Base-by-base conservation (phyloP, 2,113 vertebrate species). In the Athene noctua region DNA sequence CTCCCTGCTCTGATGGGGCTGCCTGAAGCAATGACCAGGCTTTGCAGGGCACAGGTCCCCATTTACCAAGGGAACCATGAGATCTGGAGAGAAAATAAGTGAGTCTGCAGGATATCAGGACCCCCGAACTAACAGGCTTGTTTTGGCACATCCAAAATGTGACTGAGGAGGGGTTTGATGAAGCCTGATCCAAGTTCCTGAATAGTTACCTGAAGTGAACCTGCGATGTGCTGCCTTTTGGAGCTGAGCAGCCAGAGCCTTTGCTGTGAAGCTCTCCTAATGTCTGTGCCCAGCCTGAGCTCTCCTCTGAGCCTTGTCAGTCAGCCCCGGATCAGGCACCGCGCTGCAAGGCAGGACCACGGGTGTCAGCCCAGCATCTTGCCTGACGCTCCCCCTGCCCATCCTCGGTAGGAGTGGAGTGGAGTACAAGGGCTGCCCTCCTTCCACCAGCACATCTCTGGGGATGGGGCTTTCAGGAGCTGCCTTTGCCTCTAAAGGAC, bases 321-420 rank as follows among this genome's bases (percentile, higher is more conserved):
- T 57, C 46, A 61, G 63, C 17, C 25, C 13, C 4, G 13, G 23
- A 40, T 36, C 57, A 79, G 38, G 36, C 55, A 32, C 26, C 1
- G 1, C 0, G 4, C 44, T 6, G 1, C 78, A 49, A 36, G 72
- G 55, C 67, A 84, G 81, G 20, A 36, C 23, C 4, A 11, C 0
- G 4, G 3, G 10, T 68, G 29, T 55, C 30, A 59, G 34, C 6
- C 13, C 49, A 3, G 1, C 46, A 70, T 77, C 66, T 51, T 73
- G 47, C 58, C 63, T 34, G 25, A 12, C 1, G 1, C 20, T 52
- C 4, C 13, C 13, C 20, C 51, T 44, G 25, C 51, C n/a, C 36
- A 5, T 36, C 2, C 1, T 36, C 1, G 2, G 22, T 5, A 23
- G 11, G 6, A 12, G 21, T 15, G 15, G 38, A 72, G 32, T 5